These are phyloP conservation scores for Hormaphis cornu DNA, from an alignment of 1,140 invertebrate genomes.

Conservation along the genomic window DNA sequence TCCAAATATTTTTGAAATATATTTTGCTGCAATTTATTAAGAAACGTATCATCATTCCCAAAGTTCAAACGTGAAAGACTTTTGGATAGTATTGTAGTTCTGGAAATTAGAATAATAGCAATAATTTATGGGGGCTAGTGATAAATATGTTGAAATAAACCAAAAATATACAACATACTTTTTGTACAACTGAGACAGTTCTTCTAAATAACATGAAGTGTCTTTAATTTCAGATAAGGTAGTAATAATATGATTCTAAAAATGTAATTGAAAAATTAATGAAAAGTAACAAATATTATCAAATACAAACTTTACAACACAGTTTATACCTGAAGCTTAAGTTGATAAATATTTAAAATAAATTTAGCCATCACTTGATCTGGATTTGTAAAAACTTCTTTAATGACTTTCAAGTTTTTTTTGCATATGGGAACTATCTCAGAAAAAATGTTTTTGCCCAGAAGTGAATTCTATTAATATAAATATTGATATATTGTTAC, in stretches of 20 bases:
- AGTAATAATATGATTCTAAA: conserved; percentile 67
- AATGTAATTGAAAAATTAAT: conserved; percentile 34
- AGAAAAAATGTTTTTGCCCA: conserved; percentile 78
- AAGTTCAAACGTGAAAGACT: conserved; percentile 31
- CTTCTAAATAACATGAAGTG: conserved; percentile 76
- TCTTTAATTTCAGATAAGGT: conserved; percentile 70
- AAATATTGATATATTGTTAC: conserved; percentile 22
- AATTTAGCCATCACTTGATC: conserved; percentile 98
- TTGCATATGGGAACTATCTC: conserved; percentile 85
- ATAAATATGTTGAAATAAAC: conserved; percentile 18
- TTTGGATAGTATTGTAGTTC: conserved; percentile 19
- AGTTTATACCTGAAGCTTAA: conserved; percentile 62
- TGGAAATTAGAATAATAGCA: conserved; percentile 24
- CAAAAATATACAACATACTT: conserved; percentile 47
- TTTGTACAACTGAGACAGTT: conserved; percentile 79
- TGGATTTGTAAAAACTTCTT: conserved; percentile 90
- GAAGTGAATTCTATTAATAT: conserved; percentile 53
- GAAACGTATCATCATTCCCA: conserved; percentile 28
- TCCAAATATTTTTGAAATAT: conserved; percentile 75
- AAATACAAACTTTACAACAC: not conserved
- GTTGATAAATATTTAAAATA: conserved; percentile 90
- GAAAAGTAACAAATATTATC: not conserved
- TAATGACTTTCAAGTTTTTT: conserved; percentile 78
- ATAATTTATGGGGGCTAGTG: conserved; percentile 14
- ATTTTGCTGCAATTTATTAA: conserved; percentile 64